phyloP scores from a whole-genome alignment of 37 sponge, comb jelly and placozoan species.

The Chondrilla cf. caribensis region DNA sequence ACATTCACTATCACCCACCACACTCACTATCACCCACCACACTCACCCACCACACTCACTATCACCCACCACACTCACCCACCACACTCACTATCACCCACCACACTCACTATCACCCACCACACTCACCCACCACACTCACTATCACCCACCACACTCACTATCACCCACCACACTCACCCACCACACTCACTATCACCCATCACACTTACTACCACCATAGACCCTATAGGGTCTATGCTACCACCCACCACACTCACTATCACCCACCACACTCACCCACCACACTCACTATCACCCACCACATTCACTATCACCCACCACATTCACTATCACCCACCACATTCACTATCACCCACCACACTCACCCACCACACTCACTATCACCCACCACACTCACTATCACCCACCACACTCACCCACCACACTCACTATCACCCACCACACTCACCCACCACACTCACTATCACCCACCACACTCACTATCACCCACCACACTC shows the following conservation, averaged over 20 bases:
- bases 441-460: too few species aligned
- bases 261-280: neutral
- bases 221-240: too few species aligned
- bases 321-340: too few species aligned
- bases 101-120: neutral
- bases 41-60: neutral
- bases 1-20: too few species aligned
- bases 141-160: too few species aligned
- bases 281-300: neutral
- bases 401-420: too few species aligned
- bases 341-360: too few species aligned
- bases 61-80: neutral
- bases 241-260: neutral
- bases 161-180: too few species aligned
- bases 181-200: neutral
- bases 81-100: too few species aligned
- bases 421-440: neutral
- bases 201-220: neutral
- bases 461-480: neutral
- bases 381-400: neutral
- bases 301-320: neutral
- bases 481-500: neutral
- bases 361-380: neutral
- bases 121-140: neutral
- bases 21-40: neutral